These are phyloP conservation scores for Copidosoma floridanum DNA, from an alignment of 1,140 invertebrate species.

Conservation along the genomic window DNA sequence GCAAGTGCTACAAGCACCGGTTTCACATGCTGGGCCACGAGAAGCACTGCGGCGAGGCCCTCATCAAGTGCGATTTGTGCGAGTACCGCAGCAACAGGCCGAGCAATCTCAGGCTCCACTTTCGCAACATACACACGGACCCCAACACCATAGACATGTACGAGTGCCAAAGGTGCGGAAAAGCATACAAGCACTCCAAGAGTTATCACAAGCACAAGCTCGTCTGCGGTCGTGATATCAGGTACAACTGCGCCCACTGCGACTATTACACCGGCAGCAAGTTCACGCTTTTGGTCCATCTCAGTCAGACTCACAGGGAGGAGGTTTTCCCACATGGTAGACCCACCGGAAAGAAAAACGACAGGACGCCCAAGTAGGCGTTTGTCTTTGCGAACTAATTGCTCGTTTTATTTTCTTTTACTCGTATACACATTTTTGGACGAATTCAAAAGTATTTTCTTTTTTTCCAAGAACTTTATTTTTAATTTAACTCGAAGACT, in stretches of 20 bases:
- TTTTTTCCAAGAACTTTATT: too few species aligned
- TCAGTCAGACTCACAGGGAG: too few species aligned
- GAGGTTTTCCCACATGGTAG: too few species aligned
- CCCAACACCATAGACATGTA: neutral
- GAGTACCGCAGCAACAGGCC: neutral
- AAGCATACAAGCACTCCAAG: slow-evolving; percentile 5
- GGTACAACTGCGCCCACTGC: neutral
- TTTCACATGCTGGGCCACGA: slow-evolving; percentile 3
- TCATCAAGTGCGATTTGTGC: neutral
- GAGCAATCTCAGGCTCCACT: slow-evolving; percentile 1
- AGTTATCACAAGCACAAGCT: neutral
- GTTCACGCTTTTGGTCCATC: too few species aligned
- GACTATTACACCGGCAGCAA: neutral
- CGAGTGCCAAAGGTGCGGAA: neutral
- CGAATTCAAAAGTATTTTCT: too few species aligned
- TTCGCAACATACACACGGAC: neutral
- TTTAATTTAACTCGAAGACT: too few species aligned
- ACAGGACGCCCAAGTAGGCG: too few species aligned
- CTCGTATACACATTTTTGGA: too few species aligned
- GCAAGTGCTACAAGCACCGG: neutral
- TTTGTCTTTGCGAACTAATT: too few species aligned
- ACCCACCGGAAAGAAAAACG: too few species aligned
- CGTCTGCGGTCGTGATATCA: neutral
- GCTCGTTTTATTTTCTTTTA: too few species aligned
- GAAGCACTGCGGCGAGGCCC: neutral